Conservation (phyloP, 2,113 vertebrate species). For the Drymodes brunneopygia region DNA sequence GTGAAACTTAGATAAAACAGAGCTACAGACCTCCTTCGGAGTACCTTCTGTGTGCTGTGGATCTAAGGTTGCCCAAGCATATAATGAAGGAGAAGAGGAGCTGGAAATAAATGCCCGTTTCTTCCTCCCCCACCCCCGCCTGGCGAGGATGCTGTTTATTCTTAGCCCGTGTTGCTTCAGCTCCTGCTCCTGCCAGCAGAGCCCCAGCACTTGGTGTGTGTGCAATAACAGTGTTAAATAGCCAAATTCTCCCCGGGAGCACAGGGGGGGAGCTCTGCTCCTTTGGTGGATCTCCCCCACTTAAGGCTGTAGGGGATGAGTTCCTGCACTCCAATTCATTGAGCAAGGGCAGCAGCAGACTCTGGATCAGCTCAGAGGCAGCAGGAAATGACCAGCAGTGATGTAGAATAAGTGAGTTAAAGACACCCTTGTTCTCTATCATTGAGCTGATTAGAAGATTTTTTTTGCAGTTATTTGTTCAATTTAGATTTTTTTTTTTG, state of each 20-base stretch:
- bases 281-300: neutral
- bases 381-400: neutral
- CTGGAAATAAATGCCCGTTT: conserved; percentile 46
- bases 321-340: neutral
- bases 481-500: neutral
- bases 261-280: neutral
- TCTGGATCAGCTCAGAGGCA: neutral
- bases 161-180: neutral
- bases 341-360: neutral
- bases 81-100: conserved; percentile 28
- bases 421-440: neutral
- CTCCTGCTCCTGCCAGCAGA: neutral
- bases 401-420: conserved; percentile 3
- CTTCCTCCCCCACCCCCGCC: neutral
- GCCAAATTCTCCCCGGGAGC: neutral
- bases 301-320: neutral
- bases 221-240: neutral
- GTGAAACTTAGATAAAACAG: conserved; percentile 48
- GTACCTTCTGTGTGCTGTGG: conserved; percentile 34
- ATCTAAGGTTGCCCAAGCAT: conserved; percentile 38
- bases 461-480: neutral
- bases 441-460: neutral
- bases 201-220: neutral
- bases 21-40: conserved; percentile 34
- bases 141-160: conserved; percentile 30